Conservation (phyloP, 1,140 invertebrate genomes). For the Magallana angulata region DNA sequence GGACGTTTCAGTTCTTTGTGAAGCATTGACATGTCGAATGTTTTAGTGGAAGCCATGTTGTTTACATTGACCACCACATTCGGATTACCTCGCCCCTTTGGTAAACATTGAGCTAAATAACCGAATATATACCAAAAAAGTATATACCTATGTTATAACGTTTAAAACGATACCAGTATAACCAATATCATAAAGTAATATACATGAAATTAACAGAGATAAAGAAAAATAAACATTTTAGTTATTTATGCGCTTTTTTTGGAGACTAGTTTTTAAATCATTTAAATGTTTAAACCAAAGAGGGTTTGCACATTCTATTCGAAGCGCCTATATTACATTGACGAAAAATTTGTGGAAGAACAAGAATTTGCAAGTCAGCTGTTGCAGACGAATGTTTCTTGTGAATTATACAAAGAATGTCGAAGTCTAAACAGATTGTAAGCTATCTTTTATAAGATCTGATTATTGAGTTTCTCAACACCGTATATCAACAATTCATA, state of each 20-base stretch:
- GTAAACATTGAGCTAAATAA: too few relatives aligned
- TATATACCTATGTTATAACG: too few relatives aligned
- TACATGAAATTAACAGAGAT: too few relatives aligned
- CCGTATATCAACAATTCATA: too few relatives aligned
- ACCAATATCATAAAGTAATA: too few relatives aligned
- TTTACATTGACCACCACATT: conserved; percentile 61
- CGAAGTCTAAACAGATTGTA: conserved; percentile 56
- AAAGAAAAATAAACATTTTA: background rate
- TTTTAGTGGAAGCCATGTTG: conserved; percentile 69
- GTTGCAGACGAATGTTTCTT: conserved; percentile 53
- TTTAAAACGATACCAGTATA: too few relatives aligned
- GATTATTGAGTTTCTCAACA: background rate
- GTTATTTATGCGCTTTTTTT: background rate
- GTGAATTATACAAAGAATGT: conserved; percentile 52
- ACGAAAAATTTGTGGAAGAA: background rate
- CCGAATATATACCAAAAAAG: too few relatives aligned
- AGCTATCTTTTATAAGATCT: background rate
- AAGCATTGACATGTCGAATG: conserved; percentile 48
- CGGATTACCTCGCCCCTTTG: too few relatives aligned
- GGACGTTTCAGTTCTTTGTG: background rate
- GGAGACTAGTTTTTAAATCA: background rate
- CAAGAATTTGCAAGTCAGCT: conserved; percentile 53
- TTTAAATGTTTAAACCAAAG: background rate
- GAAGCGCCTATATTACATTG: background rate
- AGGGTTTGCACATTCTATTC: background rate